Conservation (phyloP, 2,797 vertebrate species). For the Halcyon leucocephala region DNA sequence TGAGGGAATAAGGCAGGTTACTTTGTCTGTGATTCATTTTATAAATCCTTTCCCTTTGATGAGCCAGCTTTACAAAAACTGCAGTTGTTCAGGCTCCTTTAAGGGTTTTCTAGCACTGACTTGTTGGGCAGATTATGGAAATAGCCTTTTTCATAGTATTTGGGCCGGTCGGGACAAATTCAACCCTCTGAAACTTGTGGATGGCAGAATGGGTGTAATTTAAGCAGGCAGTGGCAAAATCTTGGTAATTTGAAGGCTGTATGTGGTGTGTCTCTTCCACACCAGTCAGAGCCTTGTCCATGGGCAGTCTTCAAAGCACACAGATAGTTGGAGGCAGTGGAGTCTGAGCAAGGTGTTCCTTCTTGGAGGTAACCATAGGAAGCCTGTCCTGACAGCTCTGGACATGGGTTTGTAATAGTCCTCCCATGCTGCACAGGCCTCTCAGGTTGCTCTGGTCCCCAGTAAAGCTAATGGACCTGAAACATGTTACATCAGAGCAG, state of each 20-base stretch:
- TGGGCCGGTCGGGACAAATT: background rate
- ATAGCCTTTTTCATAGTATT: background rate
- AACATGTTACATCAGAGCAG: background rate
- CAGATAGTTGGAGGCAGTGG: fast-evolving
- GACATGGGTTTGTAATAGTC: background rate
- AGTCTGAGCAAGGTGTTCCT: background rate
- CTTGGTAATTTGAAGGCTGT: background rate
- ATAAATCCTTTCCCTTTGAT: background rate
- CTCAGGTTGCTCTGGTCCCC: background rate
- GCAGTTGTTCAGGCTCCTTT: background rate
- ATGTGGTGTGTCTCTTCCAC: fast-evolving
- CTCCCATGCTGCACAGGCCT: background rate
- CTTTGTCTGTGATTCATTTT: background rate
- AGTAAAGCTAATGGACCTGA: background rate
- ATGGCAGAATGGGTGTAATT: background rate
- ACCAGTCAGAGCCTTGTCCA: fast-evolving
- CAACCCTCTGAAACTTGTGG: background rate
- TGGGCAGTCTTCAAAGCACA: background rate
- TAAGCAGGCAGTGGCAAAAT: background rate
- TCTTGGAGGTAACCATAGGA: background rate
- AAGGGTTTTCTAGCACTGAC: background rate
- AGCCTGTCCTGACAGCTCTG: background rate
- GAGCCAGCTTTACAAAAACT: background rate
- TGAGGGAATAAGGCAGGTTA: background rate
- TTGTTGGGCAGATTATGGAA: background rate